Evolutionary conservation across 2,113 vertebrate genomes (phyloP).

Genomic region (Indri indri): DNA sequence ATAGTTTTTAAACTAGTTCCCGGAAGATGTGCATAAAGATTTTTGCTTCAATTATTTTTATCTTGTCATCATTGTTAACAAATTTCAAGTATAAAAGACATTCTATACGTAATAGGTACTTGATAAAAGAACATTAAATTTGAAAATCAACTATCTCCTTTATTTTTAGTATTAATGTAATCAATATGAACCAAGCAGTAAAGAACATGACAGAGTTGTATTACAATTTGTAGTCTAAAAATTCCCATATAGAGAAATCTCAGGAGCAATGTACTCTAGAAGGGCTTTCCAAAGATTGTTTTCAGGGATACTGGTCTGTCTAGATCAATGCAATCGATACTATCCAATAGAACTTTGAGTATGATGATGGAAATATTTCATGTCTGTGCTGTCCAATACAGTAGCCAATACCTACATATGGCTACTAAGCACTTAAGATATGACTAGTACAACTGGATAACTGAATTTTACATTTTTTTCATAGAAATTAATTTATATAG

Average conservation of each 20-base stretch:
- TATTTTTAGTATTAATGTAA: slow-evolving; percentile 17
- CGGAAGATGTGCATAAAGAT: background rate
- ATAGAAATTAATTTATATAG: background rate
- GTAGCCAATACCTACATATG: background rate
- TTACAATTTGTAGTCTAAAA: background rate
- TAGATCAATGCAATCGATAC: background rate
- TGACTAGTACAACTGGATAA: background rate
- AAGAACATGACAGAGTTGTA: background rate
- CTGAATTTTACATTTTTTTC: background rate
- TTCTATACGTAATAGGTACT: background rate
- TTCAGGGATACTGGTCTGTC: background rate
- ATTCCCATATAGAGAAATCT: background rate
- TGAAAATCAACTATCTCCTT: slow-evolving; percentile 1
- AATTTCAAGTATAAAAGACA: background rate
- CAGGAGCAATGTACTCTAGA: background rate
- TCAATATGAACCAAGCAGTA: background rate
- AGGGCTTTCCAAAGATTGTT: background rate
- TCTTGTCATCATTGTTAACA: slow-evolving; percentile 51
- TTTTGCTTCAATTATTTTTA: slow-evolving; percentile 38
- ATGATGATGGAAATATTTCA: background rate
- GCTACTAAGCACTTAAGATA: background rate
- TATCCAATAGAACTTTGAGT: background rate
- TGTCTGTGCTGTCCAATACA: background rate
- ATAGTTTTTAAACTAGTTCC: background rate
- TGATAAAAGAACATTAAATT: slow-evolving; percentile 19